Percentiles rank a stretch among this genome's conserved stretches.
Conservation (phyloP, 1,140 invertebrate species). For the Drosophila pandora region DNA sequence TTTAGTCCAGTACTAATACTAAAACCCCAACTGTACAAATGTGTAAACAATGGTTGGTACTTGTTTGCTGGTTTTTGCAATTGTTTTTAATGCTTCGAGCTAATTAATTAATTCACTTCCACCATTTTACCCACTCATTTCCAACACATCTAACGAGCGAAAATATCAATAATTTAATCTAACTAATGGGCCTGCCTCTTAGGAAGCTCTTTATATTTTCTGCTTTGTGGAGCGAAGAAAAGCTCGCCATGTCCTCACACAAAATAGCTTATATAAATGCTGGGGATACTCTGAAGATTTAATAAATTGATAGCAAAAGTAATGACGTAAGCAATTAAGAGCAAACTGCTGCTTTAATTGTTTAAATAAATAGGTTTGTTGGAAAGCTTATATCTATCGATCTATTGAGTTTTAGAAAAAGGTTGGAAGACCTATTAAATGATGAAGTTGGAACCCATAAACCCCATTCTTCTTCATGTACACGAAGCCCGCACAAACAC, state of each 20-base stretch:
- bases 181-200: conserved; percentile 5
- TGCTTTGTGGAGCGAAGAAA: conserved; percentile 30
- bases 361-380: no score
- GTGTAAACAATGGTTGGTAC: conserved; percentile 13
- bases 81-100: conserved; percentile 53
- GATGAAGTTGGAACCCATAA: conserved; percentile 21
- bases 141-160: conserved; percentile 40
- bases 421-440: not conserved
- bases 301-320: not conserved
- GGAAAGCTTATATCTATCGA: no score
- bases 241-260: conserved; percentile 46
- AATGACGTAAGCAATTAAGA: not conserved
- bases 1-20: not conserved
- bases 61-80: conserved; percentile 41
- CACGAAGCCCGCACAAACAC: conserved; percentile 8
- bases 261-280: conserved; percentile 44
- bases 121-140: conserved; percentile 27
- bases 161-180: conserved; percentile 7
- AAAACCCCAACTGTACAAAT: conserved; percentile 1
- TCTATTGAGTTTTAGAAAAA: not conserved
- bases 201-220: not conserved
- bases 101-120: conserved; percentile 64
- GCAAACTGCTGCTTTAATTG: not conserved
- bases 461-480: conserved; percentile 14
- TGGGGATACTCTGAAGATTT: conserved; percentile 1